Evolutionary conservation across 2,888 invertebrate genomes (phyloP), one percentile per base, ranked within the genome.

Genomic region (Latheticus oryzae): DNA sequence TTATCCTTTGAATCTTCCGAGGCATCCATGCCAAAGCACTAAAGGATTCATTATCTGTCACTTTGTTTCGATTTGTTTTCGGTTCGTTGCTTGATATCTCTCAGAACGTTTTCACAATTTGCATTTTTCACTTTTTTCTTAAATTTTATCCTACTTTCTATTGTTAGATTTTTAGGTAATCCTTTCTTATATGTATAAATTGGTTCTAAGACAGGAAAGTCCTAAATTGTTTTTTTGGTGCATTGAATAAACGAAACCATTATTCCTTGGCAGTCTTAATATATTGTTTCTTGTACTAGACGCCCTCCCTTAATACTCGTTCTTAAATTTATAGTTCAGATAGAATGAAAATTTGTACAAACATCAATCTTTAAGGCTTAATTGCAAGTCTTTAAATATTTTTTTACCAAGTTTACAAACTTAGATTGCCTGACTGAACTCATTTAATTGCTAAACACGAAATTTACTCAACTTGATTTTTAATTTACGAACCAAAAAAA

Each of bases 171-270:
- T 38, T 9, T 12, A 23, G 21, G 21, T 38, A 38, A 38, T 38
- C 38, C 11, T 23, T 12, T 16, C 35, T 35, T n/a, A n/a, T n/a
- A n/a, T 40, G 42, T 23, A 42, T 24, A 16, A 43, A 28, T 28
- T 43, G 43, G 11, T n/a, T 43, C 28, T 8, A 5, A 23, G 28
- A 16, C 11, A 40, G 24, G 16, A 8, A 16, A 28, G 26, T 16
- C 26, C 8, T 26, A 9, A 26, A 26, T 45, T 45, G 30, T 45
- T 45, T 45, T 45, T 40, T 45, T 45, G 45, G 45, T 45, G 45
- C 45, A 45, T 45, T 45, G 32, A 45, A 45, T 45, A 45, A 45
- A 45, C 45, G 45, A 45, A 45, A 32, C 45, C 45, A 45, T 45
- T 45, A 45, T 45, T 30, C 32, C 45, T 26, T 45, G 45, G 45